Conservation (phyloP, 1,140 invertebrate species). For the Oedothorax gibbosus region DNA sequence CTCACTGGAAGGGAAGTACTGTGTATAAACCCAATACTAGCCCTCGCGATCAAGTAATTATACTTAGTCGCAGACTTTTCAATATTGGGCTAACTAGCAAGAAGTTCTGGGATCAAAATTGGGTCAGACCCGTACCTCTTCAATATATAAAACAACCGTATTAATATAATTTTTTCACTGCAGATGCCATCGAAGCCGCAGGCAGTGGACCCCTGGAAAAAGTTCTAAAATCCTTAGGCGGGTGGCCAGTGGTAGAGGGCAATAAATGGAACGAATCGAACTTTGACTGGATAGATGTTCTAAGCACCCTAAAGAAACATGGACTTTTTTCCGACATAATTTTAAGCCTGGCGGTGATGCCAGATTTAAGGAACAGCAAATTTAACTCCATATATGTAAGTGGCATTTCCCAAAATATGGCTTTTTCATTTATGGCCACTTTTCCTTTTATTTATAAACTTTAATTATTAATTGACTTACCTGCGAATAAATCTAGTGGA, state of each 20-base stretch:
- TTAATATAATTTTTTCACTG: background rate
- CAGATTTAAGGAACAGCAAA: slow-evolving; percentile 86
- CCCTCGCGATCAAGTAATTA: background rate
- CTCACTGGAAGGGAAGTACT: background rate
- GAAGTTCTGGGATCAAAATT: background rate
- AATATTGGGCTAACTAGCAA: background rate
- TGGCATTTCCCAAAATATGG: slow-evolving; percentile 59
- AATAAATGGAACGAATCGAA: slow-evolving; percentile 77
- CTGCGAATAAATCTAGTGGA: background rate
- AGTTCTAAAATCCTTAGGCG: slow-evolving; percentile 82
- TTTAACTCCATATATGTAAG: slow-evolving; percentile 87
- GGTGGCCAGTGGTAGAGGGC: slow-evolving; percentile 89
- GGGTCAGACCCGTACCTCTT: background rate
- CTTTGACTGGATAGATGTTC: slow-evolving; percentile 84
- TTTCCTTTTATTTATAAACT: background rate
- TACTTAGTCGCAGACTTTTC: background rate
- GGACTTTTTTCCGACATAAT: slow-evolving; percentile 92
- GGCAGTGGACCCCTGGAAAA: slow-evolving; percentile 74
- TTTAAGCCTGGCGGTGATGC: slow-evolving; percentile 88
- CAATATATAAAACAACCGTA: background rate
- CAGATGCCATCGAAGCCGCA: slow-evolving; percentile 59
- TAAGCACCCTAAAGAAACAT: slow-evolving; percentile 80
- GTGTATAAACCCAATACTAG: too few relatives aligned
- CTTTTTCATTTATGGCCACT: background rate
- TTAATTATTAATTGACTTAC: background rate